These are phyloP conservation scores for Fregata magnificens DNA, from an alignment of 2,113 vertebrate species.

Conservation along the genomic window DNA sequence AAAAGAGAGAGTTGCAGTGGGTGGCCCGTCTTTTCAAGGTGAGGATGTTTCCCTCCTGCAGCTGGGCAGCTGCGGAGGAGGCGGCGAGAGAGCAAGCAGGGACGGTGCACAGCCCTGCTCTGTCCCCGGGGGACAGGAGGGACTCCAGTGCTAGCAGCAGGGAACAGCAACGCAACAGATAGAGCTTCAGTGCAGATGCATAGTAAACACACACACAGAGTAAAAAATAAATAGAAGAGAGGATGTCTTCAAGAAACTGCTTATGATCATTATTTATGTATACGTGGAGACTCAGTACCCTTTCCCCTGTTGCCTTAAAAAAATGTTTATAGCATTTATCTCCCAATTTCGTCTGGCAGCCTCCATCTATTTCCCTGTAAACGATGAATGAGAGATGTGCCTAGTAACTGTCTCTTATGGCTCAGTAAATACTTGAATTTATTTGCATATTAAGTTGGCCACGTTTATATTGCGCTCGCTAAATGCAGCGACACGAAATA, in stretches of 20 bases:
- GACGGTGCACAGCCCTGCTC: not conserved
- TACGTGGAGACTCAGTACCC: not conserved
- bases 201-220: not conserved
- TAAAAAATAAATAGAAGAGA: not conserved
- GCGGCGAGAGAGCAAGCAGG: rapidly evolving
- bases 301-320: not conserved
- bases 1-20: not conserved
- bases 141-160: not conserved
- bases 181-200: not conserved
- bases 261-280: not conserved
- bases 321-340: constrained; percentile 39
- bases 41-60: not conserved
- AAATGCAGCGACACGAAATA: constrained; percentile 4
- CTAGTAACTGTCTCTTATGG: constrained; percentile 51
- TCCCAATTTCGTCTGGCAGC: constrained; percentile 32
- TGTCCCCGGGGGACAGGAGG: not conserved
- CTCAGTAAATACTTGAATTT: constrained; percentile 66
- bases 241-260: not conserved
- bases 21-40: not conserved
- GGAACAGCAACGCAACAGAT: not conserved
- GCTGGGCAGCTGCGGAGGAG: not conserved
- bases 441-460: constrained; percentile 61
- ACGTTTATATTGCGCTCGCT: not conserved
- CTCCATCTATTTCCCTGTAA: constrained; percentile 48
- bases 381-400: constrained; percentile 43